Evolutionary conservation across 2,113 vertebrate genomes (phyloP).

Genomic region (Bucco capensis): DNA sequence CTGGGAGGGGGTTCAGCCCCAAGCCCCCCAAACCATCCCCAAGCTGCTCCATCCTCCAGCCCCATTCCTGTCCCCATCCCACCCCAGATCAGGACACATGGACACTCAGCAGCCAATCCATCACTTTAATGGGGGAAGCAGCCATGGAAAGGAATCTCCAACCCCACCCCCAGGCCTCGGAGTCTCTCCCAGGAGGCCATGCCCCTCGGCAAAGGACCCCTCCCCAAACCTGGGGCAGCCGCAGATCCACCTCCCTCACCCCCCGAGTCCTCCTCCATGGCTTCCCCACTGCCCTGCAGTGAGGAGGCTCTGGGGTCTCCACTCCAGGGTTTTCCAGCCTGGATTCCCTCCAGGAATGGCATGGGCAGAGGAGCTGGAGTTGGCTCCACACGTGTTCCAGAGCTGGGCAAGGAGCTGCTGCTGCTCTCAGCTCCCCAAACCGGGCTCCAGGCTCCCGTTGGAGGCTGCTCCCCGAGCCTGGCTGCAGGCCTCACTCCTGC

Average conservation of each 20-base stretch:
- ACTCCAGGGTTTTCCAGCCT: background rate
- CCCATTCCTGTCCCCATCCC: no score
- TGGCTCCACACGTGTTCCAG: no score
- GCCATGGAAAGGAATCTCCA: background rate
- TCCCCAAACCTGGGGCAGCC: no score
- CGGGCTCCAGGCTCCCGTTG: conserved; percentile 68
- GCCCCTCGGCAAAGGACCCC: background rate
- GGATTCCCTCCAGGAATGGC: background rate
- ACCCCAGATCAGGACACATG: background rate
- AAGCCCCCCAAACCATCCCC: no score
- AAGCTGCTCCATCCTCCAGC: background rate
- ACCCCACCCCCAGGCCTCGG: background rate
- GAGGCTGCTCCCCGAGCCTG: background rate
- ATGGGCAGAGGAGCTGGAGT: background rate
- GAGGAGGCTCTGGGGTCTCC: background rate
- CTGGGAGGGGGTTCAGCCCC: no score
- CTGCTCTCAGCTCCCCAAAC: conserved; percentile 51
- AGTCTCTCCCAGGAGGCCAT: background rate
- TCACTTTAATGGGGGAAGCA: background rate
- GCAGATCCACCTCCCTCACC: background rate
- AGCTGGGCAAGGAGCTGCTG: no score
- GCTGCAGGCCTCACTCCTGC: background rate
- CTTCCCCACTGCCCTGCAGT: background rate
- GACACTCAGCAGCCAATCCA: background rate
- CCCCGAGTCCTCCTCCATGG: background rate